These are phyloP conservation scores for Hystrix brachyura DNA, from an alignment of 2,113 vertebrate genomes.

Conservation along the genomic window DNA sequence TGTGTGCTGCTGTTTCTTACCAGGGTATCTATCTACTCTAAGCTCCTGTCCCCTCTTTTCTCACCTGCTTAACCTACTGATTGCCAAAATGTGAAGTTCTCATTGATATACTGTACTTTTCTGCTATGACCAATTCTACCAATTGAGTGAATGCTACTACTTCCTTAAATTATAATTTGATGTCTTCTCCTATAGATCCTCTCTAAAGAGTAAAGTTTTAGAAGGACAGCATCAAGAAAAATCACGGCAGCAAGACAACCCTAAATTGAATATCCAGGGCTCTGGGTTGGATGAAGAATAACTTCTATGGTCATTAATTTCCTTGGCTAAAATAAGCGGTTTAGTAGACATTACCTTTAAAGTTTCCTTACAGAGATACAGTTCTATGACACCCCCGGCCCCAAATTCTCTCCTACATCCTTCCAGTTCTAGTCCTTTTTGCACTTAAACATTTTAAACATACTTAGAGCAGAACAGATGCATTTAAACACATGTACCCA, in stretches of 20 bases:
- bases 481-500: constrained; percentile 42
- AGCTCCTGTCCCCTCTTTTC: not conserved
- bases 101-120: not conserved
- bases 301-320: not conserved
- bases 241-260: not conserved
- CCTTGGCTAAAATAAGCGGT: not conserved
- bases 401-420: not conserved
- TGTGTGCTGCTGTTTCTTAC: not conserved
- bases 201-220: not conserved
- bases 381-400: not conserved
- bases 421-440: constrained; percentile 15
- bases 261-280: not conserved
- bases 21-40: not conserved
- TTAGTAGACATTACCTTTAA: not conserved
- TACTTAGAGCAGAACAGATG: constrained; percentile 51
- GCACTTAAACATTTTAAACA: constrained; percentile 43
- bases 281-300: not conserved
- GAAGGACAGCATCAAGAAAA: not conserved
- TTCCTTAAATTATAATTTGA: constrained; percentile 42
- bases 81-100: not conserved
- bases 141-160: not conserved
- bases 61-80: not conserved
- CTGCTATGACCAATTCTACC: not conserved
- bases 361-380: not conserved
- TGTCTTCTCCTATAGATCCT: not conserved